phyloP scores from a whole-genome alignment of 2,113 vertebrate genomes.

The Crocuta crocuta region DNA sequence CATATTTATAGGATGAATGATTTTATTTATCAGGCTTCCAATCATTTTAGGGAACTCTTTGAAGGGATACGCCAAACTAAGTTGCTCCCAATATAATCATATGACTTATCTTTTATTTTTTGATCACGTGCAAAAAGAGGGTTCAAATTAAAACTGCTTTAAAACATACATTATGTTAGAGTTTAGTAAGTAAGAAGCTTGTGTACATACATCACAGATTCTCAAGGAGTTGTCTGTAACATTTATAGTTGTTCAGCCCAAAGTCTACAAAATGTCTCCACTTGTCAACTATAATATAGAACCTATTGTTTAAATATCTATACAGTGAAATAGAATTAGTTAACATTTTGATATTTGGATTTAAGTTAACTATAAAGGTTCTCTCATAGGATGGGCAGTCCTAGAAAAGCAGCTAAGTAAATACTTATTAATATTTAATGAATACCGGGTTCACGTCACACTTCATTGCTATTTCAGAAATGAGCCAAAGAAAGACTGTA shows the following conservation, averaged over 20 bases:
- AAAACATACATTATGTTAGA: not conserved
- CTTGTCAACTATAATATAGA: not conserved
- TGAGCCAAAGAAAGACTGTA: not conserved
- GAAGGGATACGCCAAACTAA: constrained; percentile 27
- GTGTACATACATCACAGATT: not conserved
- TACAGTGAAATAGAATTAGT: not conserved
- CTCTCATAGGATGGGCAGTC: not conserved
- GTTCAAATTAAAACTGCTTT: not conserved
- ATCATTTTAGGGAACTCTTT: constrained; percentile 39
- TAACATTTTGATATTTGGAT: constrained; percentile 4
- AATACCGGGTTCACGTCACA: not conserved
- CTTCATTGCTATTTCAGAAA: constrained; percentile 36
- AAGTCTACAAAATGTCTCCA: not conserved
- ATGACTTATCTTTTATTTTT: constrained; percentile 22
- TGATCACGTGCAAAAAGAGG: not conserved
- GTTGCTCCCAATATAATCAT: not conserved
- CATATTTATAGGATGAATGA: not conserved
- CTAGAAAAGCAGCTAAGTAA: not conserved
- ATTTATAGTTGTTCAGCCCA: not conserved
- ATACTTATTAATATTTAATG: not conserved
- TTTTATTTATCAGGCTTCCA: not conserved
- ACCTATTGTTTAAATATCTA: not conserved
- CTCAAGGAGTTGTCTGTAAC: not conserved
- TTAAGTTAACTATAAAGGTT: not conserved
- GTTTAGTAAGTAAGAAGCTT: not conserved